Evolutionary conservation across 2,113 vertebrate species (phyloP), one percentile per base, ranked within the genome.

Genomic region (Indri indri): DNA sequence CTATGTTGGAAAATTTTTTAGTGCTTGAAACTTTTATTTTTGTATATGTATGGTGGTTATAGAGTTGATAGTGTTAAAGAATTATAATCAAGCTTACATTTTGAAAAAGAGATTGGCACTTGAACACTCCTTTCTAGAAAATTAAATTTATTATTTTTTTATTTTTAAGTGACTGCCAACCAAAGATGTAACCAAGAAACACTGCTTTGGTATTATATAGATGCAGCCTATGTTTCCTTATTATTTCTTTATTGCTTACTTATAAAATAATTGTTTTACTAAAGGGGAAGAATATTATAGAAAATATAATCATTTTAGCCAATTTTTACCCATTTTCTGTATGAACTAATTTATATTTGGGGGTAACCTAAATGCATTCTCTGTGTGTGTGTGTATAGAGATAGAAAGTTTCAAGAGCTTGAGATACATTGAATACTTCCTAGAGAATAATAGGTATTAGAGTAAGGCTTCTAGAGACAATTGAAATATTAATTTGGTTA

Each of bases 1-100:
- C 30, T 90, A 1, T 89, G 45, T 27, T 86, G 63, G 17, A 76
- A 87, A 54, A n/a, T 50, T 84, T 27, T 73, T 9, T 84, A 74
- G 73, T 91, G 77, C 74, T 65, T 95, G 22, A 96, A 94, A 89
- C 80, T 3, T 94, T 65, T 1, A 37, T 80, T 65, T 90, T 90
- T 40, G 10, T 89, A 12, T 93, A 2, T 94, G 86, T 47, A 40
- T 84, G 37, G 37, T 27, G 88, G 2, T 63, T 91, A 83, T 4
- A 93, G 27, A 22, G 40, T 45, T 22, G 85, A 8, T 37, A 95
- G 22, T 68, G 61, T 92, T 94, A 9, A 59, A 86, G 45, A 85
- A 34, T 74, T 90, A 1, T 91, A 79, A 50, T 25, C 32, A 73
- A 40, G 20, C 22, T 94, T 87, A 66, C 40, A 82, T 92, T 95